phyloP scores from a whole-genome alignment of 2,888 invertebrate genomes.

The Parapristionchus giblindavisi region DNA sequence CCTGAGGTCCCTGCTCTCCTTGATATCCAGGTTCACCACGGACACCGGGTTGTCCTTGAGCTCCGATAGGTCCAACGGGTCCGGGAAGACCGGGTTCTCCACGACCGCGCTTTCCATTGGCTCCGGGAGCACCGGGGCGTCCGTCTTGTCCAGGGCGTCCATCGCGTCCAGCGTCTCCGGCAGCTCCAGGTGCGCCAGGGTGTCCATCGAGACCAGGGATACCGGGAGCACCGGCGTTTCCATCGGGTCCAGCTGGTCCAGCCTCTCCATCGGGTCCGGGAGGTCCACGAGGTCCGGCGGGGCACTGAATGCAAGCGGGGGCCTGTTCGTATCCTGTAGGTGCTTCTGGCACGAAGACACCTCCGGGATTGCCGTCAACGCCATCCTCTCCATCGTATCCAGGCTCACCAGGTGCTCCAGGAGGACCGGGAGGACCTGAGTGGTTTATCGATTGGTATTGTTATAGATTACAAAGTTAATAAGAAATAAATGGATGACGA shows the following conservation, averaged over 20 bases:
- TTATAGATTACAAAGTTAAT: not conserved
- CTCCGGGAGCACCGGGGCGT: conserved; percentile 10
- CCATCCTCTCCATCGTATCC: conserved; percentile 45
- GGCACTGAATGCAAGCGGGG: conserved; percentile 38
- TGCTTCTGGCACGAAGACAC: conserved; percentile 30
- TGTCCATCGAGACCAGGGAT: conserved; percentile 24
- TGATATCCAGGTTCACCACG: conserved; percentile 22
- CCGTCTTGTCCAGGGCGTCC: conserved; percentile 27
- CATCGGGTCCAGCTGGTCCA: conserved; percentile 36
- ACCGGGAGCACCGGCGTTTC: conserved; percentile 24
- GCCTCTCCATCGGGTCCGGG: conserved; percentile 37
- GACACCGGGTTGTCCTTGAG: conserved; percentile 28
- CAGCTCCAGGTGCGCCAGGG: conserved; percentile 23
- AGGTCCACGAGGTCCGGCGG: conserved; percentile 40
- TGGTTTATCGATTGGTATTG: no score
- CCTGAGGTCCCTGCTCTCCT: conserved; percentile 19
- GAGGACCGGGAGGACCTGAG: conserved; percentile 42
- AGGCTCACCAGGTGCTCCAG: conserved; percentile 43
- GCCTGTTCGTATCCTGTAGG: conserved; percentile 26
- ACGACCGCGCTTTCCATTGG: conserved; percentile 29
- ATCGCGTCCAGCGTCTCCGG: conserved; percentile 32
- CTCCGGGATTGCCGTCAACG: conserved; percentile 28
- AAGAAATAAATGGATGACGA: not conserved
- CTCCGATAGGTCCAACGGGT: conserved; percentile 29
- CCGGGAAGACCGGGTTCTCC: conserved; percentile 36